Base-by-base conservation (phyloP, 2,888 invertebrate species). In the Salticus scenicus region DNA sequence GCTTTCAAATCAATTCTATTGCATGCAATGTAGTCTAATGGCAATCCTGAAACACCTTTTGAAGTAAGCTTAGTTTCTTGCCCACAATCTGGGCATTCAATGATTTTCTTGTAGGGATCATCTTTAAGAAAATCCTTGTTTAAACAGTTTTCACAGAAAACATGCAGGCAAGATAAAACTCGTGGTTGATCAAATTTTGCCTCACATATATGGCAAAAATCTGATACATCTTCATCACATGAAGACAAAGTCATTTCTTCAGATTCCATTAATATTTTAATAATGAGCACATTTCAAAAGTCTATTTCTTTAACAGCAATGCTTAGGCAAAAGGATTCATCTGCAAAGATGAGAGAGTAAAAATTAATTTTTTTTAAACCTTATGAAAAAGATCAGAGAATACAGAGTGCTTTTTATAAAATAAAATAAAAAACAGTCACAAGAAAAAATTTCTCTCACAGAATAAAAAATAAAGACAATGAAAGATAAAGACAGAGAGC, bases 71-170 rank as follows among this genome's bases (percentile, higher is more conserved):
- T 94, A 83, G 97, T 97, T 91, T 94, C 94, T 93, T 97, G 96
- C 91, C 94, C 94, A 93, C 98, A 98, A 86, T 94, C 93, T 33
- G 91, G 90, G 82, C 92, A 92, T 28, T 89, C 88, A 57, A 92
- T 90, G 17, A 89, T 89, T 63, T 90, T 90, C 88, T 89, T 42
- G 27, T 66, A 14, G 41, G 88, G 80, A 33, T 78, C 84, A 57
- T 82, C 80, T 87, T 89, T 87, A 41, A 86, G 70, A 90, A 96
- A 92, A 90, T 95, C 93, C 91, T 96, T 95, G 91, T 95, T 95
- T 90, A 98, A 93, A 92, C 98, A 98, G 89, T 94, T 94, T 92
- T 97, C 96, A 92, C 98, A 98, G 92, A 97, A 98, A 74, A 96
- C 96, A 93, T 98, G 98, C 91, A 98, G 94, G 92, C 98, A 98